Base-by-base conservation (phyloP, 2,888 invertebrate species). In the Argyresthia albistria region DNA sequence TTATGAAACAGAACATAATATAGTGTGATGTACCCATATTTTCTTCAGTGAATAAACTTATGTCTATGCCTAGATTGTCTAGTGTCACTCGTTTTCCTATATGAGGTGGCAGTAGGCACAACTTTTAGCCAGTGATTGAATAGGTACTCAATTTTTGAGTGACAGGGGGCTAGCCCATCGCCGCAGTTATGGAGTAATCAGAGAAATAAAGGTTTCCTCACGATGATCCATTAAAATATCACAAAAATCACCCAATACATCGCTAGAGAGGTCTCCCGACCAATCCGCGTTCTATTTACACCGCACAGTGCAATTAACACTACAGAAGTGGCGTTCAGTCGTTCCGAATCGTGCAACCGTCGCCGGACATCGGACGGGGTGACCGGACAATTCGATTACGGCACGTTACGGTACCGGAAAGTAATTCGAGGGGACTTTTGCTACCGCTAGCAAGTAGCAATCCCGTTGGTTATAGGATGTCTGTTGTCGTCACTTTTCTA, bases 381-480 rank as follows among this genome's bases (percentile, higher is more conserved):
- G 25, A 25, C 11, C 49, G 15, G 14, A 14, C 49, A 49, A 49
- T 49, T 39, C 49, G 49, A 49, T 49, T 49, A 49, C 37, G 16
- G 39, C 39, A 39, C 16, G 11, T 8, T 8, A 10, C 12, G 15
- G 11, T 62, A 69, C 67, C 69, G 65, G 66, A 69, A 67, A 70
- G 69, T 76, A 73, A 75, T 69, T 70, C 64, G 61, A 65, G 62
- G 64, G 60, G 72, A 75, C 70, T 67, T 67, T 64, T 60, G 57
- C 64, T 50, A 43, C 11, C 43, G 10, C 35, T 15, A 15, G 39
- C 2, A 39, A 39, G 39, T 39, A 8, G 11, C 37, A 39, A 11
- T 8, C 10, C 4, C 39, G n/a, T 11, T 10, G n/a, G 39, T 39
- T 39, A 8, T n/a, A n/a, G 39, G n/a, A 10, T 39, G 39, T 10